phyloP scores from a whole-genome alignment of 2,888 invertebrate genomes.

The Amphipoea lucens region DNA sequence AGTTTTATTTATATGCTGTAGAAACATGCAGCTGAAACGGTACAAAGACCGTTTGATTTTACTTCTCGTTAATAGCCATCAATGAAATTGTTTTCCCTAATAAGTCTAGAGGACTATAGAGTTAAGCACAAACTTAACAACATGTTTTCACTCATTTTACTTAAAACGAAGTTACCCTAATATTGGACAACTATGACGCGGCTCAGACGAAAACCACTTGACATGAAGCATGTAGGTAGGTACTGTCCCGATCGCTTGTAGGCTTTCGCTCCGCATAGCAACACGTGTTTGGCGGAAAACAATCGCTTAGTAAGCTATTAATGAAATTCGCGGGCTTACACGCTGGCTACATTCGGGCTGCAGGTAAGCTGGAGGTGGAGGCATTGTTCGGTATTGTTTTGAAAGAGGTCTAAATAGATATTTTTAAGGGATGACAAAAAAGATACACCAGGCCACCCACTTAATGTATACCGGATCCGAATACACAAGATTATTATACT shows the following conservation, averaged over 20 bases:
- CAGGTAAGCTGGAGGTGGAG: not conserved
- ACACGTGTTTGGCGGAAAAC: slow-evolving; percentile 21
- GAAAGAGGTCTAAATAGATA: not conserved
- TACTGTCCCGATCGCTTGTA: slow-evolving; percentile 8
- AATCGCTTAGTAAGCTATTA: not conserved
- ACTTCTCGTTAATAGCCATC: not conserved
- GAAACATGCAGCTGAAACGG: not conserved
- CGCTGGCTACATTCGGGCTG: not conserved
- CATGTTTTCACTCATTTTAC: slow-evolving; percentile 1
- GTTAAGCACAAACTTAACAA: not conserved
- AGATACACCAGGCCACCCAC: not conserved
- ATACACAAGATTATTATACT: slow-evolving; percentile 14
- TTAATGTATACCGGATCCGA: not conserved
- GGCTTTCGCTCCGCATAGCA: slow-evolving; percentile 25
- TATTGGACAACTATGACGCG: slow-evolving; percentile 7
- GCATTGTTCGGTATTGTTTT: not conserved
- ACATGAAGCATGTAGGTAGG: slow-evolving; percentile 7
- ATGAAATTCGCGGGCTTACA: slow-evolving; percentile 1
- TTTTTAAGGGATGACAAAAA: not conserved
- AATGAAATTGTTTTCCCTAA: not conserved
- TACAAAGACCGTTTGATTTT: not conserved
- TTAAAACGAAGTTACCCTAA: not conserved
- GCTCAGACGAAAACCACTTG: slow-evolving; percentile 14
- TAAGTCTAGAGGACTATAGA: too few relatives aligned
- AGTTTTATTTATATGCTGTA: not conserved